phyloP scores from a whole-genome alignment of 1,140 invertebrate species.

The Lerema accius region DNA sequence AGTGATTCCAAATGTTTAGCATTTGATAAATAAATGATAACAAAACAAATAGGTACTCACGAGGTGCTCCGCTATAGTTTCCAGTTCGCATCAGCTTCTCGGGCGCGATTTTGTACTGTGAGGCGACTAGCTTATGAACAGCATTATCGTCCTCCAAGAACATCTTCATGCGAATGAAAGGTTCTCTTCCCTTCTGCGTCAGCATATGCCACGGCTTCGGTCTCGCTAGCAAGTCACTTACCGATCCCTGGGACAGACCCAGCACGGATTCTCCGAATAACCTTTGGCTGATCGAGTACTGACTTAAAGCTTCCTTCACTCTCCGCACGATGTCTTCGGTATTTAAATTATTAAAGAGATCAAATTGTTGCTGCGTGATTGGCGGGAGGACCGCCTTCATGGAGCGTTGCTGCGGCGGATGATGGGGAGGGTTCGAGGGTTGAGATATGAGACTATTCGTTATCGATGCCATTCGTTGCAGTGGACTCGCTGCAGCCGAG shows the following conservation, averaged over 20 bases:
- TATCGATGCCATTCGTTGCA: conserved; percentile 98
- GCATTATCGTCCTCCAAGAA: conserved; percentile 98
- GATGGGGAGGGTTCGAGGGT: conserved; percentile 91
- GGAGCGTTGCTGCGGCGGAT: conserved; percentile 91
- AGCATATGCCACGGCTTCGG: conserved; percentile 99
- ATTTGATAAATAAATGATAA: too few relatives aligned
- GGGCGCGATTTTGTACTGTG: conserved; percentile 98
- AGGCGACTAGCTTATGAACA: conserved; percentile 97
- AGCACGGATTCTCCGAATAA: conserved; percentile 98
- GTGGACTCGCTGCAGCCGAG: conserved; percentile 92
- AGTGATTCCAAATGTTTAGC: too few relatives aligned
- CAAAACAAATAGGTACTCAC: conserved; percentile 87
- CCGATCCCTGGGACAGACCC: conserved; percentile 97
- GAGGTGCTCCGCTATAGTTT: conserved; percentile 93
- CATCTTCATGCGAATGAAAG: conserved; percentile 99
- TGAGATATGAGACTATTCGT: conserved; percentile 98
- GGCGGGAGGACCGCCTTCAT: conserved; percentile 98
- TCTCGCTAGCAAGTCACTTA: conserved; percentile 96
- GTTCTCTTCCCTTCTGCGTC: conserved; percentile 97
- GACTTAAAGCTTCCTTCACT: conserved; percentile 98
- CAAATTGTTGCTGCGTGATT: conserved; percentile 99
- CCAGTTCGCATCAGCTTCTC: conserved; percentile 97
- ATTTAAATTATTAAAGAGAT: conserved; percentile 98
- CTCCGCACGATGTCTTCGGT: conserved; percentile 99
- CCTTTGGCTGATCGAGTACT: conserved; percentile 99